Percentiles rank a stretch among this genome's conserved stretches.
phyloP scores from a whole-genome alignment of 2,888 invertebrate genomes.

The Thera obeliscata region DNA sequence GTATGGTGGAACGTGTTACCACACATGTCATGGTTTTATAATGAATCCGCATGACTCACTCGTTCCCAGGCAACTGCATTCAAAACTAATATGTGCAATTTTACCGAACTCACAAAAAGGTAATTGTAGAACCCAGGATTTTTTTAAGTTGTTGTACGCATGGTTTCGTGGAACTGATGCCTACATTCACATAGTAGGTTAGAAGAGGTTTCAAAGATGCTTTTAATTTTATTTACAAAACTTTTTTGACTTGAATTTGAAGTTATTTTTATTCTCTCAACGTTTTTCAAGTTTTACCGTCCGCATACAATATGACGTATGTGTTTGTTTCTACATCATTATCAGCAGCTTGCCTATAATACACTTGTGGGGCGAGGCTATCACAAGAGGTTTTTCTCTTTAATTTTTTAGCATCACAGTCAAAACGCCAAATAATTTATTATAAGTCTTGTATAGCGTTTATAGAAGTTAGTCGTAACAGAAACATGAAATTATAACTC shows the following conservation, averaged over 20 bases:
- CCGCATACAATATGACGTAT: too few relatives aligned
- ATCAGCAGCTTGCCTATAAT: too few relatives aligned
- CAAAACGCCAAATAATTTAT: background rate
- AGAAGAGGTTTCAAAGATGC: background rate
- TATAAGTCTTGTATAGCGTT: background rate
- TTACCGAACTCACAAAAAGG: background rate
- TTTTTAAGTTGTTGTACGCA: background rate
- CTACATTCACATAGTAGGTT: background rate
- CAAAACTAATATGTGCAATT: conserved; percentile 25
- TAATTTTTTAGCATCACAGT: too few relatives aligned
- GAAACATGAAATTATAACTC: background rate
- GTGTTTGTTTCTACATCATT: too few relatives aligned
- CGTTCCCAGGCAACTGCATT: conserved; percentile 43
- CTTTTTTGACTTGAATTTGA: too few relatives aligned
- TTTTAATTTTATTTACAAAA: too few relatives aligned
- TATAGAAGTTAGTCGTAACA: too few relatives aligned
- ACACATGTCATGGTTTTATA: conserved; percentile 24
- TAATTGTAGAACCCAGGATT: background rate
- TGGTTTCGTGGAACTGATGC: background rate
- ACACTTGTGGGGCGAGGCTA: too few relatives aligned
- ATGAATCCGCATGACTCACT: conserved; percentile 40
- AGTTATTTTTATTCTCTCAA: too few relatives aligned
- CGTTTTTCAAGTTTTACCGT: too few relatives aligned
- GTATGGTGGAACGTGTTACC: conserved; percentile 15
- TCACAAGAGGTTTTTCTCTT: too few relatives aligned